phyloP scores from a whole-genome alignment of 2,113 vertebrate species.

The Callipepla squamata region DNA sequence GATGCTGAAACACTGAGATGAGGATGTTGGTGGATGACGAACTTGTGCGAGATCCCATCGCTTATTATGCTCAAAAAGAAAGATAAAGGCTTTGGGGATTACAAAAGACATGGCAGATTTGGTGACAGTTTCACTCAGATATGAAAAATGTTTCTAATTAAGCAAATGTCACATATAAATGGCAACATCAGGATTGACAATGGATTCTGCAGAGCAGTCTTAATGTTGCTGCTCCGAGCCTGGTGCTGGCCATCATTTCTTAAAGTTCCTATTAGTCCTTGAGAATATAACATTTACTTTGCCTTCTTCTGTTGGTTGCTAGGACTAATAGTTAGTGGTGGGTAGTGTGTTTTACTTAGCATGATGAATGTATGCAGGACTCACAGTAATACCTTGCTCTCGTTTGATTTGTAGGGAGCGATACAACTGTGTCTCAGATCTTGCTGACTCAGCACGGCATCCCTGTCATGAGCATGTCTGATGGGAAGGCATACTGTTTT shows the following conservation, averaged over 20 bases:
- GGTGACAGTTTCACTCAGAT: background rate
- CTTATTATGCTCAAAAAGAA: background rate
- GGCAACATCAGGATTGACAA: background rate
- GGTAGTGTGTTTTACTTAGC: background rate
- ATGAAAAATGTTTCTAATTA: background rate
- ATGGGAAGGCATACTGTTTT: slow-evolving; percentile 96
- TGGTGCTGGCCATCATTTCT: background rate
- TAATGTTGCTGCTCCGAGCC: background rate
- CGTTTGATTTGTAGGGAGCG: slow-evolving; percentile 81
- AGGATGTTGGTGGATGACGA: background rate
- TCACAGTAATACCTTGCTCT: slow-evolving; percentile 1
- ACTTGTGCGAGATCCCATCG: background rate
- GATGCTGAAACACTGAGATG: background rate
- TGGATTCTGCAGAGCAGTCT: background rate
- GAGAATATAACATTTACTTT: background rate
- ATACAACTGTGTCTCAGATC: slow-evolving; percentile 89
- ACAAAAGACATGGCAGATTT: background rate
- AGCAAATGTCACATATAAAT: background rate
- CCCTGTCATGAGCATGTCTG: slow-evolving; percentile 91
- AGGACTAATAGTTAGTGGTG: background rate
- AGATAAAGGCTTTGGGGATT: background rate
- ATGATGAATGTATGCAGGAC: background rate
- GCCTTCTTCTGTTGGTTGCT: background rate
- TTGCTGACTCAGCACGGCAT: slow-evolving; percentile 95
- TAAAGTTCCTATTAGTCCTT: background rate